These are phyloP conservation scores for Riptortus pedestris DNA, from an alignment of 1,140 invertebrate genomes.

Conservation along the genomic window DNA sequence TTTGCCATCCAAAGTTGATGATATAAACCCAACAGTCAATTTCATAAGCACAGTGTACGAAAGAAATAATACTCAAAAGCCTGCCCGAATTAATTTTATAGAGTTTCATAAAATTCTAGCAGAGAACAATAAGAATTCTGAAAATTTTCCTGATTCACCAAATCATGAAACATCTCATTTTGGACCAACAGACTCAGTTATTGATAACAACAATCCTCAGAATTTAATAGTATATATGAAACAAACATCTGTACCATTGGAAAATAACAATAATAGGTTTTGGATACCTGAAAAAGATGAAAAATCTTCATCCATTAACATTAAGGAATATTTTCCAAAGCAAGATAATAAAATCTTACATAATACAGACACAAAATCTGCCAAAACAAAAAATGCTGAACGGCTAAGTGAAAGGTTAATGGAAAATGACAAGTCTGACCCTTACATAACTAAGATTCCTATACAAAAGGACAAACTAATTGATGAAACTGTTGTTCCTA, in stretches of 20 bases:
- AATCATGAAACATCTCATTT: too few species aligned
- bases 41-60: background rate
- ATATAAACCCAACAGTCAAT: background rate
- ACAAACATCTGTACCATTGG: too few species aligned
- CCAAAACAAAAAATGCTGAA: too few species aligned
- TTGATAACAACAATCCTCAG: too few species aligned
- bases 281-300: background rate
- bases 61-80: background rate
- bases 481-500: background rate
- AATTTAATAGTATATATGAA: too few species aligned
- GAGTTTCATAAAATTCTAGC: background rate
- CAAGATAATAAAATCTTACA: background rate
- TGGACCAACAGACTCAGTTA: too few species aligned
- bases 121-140: background rate
- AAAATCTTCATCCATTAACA: background rate
- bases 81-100: background rate
- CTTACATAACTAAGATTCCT: background rate
- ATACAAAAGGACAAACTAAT: conserved; percentile 6
- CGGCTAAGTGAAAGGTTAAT: too few species aligned
- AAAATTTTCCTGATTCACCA: background rate
- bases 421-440: too few species aligned
- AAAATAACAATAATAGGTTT: background rate
- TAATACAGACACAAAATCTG: background rate
- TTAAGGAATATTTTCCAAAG: background rate
- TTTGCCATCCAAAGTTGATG: background rate